Percentiles rank a stretch among this genome's conserved stretches.
phyloP scores from a whole-genome alignment of 2,113 vertebrate species.

The Pituophis catenifer region DNA sequence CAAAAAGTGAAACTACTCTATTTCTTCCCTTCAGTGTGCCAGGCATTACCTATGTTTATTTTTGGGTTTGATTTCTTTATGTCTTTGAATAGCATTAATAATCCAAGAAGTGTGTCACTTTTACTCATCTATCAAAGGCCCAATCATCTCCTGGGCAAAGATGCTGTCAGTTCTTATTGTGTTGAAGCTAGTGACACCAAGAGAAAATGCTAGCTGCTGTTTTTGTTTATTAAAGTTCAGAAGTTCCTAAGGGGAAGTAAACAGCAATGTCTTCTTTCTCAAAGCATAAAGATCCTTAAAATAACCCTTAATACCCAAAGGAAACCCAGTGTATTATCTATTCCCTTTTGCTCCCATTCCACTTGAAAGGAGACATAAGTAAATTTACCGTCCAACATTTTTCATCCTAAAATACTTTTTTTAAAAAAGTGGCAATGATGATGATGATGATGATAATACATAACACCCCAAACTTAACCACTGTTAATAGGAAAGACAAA shows the following conservation, averaged over 20 bases:
- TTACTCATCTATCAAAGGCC: slow-evolving; percentile 24
- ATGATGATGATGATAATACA: not conserved
- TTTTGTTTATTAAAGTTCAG: slow-evolving; percentile 34
- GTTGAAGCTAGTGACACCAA: slow-evolving; percentile 31
- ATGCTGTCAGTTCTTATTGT: slow-evolving; percentile 40
- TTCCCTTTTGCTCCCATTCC: not conserved
- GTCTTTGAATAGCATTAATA: not conserved
- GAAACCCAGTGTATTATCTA: slow-evolving; percentile 12
- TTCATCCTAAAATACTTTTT: not conserved
- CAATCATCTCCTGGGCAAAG: slow-evolving; percentile 28
- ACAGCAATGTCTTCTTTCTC: slow-evolving; percentile 12
- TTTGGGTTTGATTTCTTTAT: not conserved
- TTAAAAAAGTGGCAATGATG: not conserved
- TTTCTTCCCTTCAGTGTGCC: not conserved
- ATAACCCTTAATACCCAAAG: slow-evolving; percentile 15
- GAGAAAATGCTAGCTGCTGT: not conserved
- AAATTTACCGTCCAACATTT: slow-evolving; percentile 32
- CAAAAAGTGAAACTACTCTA: not conserved
- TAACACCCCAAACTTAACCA: not conserved
- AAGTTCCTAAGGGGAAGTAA: slow-evolving; percentile 17
- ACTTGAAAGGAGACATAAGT: slow-evolving; percentile 26
- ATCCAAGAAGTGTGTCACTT: slow-evolving; percentile 15
- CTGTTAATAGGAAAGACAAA: not conserved
- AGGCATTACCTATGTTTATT: not conserved
- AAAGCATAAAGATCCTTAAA: not conserved